A percentile compares a stretch with the other conserved stretches of the same genome.
Evolutionary conservation across 2,888 invertebrate genomes (phyloP).

Genomic region (Hypsopygia costalis): DNA sequence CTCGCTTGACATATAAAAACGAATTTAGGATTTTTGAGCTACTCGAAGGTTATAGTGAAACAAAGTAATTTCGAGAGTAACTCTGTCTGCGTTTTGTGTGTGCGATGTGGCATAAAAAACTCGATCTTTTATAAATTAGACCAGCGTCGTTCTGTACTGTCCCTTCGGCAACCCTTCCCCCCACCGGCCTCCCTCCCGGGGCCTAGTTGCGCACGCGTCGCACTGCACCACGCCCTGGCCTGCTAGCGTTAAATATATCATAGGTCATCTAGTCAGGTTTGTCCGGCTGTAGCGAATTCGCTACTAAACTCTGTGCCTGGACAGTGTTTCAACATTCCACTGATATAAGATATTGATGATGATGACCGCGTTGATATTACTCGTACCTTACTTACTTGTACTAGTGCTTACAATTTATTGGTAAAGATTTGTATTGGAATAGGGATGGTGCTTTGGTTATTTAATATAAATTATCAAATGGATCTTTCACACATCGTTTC

Average conservation of each 20-base stretch:
- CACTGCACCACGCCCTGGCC: constrained; percentile 60
- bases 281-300: constrained; percentile 15
- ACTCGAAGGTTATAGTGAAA: too few relatives aligned
- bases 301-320: not conserved
- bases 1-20: too few relatives aligned
- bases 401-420: too few relatives aligned
- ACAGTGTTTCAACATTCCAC: constrained; percentile 3
- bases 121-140: constrained; percentile 22
- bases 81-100: too few relatives aligned
- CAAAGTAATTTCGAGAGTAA: too few relatives aligned
- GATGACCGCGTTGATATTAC: not conserved
- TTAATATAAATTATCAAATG: too few relatives aligned
- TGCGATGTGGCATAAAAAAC: not conserved
- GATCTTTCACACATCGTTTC: too few relatives aligned
- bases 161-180: constrained; percentile 42
- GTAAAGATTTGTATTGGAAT: too few relatives aligned
- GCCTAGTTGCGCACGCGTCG: constrained; percentile 63
- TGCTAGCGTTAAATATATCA: constrained; percentile 62
- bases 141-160: constrained; percentile 42
- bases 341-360: not conserved
- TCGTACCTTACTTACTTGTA: too few relatives aligned
- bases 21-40: too few relatives aligned
- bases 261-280: constrained; percentile 56
- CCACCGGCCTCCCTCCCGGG: constrained; percentile 24
- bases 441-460: too few relatives aligned